phyloP scores from a whole-genome alignment of 2,113 vertebrate genomes.

The Anser cygnoides region DNA sequence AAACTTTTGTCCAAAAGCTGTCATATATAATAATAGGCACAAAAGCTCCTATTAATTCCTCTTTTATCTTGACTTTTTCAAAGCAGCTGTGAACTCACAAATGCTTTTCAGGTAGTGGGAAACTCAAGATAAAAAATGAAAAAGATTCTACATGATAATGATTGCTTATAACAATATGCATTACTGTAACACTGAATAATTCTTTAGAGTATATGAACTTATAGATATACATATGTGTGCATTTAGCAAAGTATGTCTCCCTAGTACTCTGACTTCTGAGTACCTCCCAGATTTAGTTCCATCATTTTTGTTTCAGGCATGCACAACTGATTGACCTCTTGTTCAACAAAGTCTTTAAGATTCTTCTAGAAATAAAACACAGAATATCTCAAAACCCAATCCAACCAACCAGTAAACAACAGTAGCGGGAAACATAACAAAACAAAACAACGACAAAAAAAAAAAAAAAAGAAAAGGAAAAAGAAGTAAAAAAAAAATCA shows the following conservation, averaged over 20 bases:
- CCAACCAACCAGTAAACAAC: not conserved
- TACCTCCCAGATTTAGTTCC: not conserved
- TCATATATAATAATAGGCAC: not conserved
- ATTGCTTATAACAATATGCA: not conserved
- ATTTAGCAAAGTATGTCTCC: not conserved
- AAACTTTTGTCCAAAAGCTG: not conserved
- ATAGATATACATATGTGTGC: not conserved
- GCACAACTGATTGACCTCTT: not conserved
- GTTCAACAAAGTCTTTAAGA: not conserved
- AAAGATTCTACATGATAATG: not conserved
- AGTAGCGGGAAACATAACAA: not conserved
- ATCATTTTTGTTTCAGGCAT: not conserved
- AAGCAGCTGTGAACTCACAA: not conserved
- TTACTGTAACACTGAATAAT: not conserved
- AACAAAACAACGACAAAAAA: not conserved
- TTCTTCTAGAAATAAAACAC: not conserved
- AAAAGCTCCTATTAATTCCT: not conserved
- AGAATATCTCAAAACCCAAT: not conserved
- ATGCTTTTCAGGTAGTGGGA: not conserved
- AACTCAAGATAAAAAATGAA: not conserved
- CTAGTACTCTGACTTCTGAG: not conserved
- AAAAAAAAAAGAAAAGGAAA: not conserved
- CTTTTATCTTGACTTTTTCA: not conserved
- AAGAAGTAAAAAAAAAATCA: not conserved
- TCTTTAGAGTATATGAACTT: not conserved